Base-by-base conservation (phyloP, 2,113 vertebrate species). In the Catagonus wagneri region DNA sequence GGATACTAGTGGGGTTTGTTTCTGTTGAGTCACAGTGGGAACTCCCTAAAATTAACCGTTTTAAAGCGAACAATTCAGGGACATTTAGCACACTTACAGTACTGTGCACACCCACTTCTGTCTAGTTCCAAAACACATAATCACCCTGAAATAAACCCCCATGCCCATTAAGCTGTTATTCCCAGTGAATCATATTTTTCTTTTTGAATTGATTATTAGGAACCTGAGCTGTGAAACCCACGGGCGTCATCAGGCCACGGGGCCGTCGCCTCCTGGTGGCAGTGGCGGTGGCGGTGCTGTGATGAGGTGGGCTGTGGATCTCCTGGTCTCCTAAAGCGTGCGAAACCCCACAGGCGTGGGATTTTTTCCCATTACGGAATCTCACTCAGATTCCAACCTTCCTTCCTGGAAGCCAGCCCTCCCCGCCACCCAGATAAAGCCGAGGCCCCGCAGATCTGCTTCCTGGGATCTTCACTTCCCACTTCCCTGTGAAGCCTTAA, bases 41-140 rank as follows among this genome's bases (percentile, higher is more conserved):
- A 44, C 44, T 44, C 44, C 44, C 44, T 34, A 58, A 89, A 95
- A 68, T 66, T 39, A 94, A 63, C 13, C 22, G 17, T 36, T 95
- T 94, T 79, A 39, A 86, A 90, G 80, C 32, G 34, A 92, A 89
- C 6, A 56, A 19, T 96, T 78, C 8, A 16, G 75, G 83, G 54
- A 63, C 34, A 86, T 56, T 71, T 65, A 78, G 74, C 32, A 76
- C 65, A 52, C 52, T 65, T 44, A 61, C 29, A 25, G 22, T 65
- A 36, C n/a, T 71, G 34, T 23, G 36, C 25, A 56, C 52, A 7
- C 34, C 54, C 75, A 61, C 34, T 16, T 83, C 58, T 74, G 16
- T 58, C 68, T 85, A 56, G 15, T 66, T 86, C 27, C 29, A n/a
- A 86, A 89, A 74, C 52, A 56, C 36, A 54, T 39, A 83, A 19